Evolutionary conservation across 2,888 invertebrate genomes (phyloP).

Genomic region (Ormyrus labotus): DNA sequence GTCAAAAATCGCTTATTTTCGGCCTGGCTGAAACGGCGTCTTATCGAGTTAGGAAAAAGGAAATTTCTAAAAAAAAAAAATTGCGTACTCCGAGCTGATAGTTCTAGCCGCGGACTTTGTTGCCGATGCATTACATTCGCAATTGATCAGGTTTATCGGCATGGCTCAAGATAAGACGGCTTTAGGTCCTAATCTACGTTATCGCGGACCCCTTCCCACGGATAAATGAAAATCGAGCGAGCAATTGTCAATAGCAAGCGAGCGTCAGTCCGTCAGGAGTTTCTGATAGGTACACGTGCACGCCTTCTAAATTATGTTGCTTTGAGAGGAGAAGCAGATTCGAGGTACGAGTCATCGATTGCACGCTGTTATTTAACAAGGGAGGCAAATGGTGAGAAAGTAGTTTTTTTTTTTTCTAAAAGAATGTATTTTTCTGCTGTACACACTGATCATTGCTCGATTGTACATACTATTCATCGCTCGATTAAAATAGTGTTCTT

Average conservation of each 20-base stretch:
- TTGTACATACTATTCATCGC: not conserved
- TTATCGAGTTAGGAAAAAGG: no score
- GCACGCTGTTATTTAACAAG: constrained; percentile 4
- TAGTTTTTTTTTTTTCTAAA: no score
- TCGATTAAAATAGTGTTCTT: not conserved
- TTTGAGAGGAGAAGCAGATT: not conserved
- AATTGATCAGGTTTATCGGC: not conserved
- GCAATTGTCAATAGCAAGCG: constrained; percentile 23
- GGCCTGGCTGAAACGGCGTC: no score
- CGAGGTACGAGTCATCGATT: not conserved
- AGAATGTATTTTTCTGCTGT: no score
- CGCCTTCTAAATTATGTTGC: not conserved
- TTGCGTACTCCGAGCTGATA: no score
- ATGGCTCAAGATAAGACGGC: constrained; percentile 17
- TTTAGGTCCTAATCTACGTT: constrained; percentile 41
- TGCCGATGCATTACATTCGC: no score
- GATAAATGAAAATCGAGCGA: constrained; percentile 28
- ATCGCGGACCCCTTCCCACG: constrained; percentile 35
- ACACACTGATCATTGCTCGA: no score
- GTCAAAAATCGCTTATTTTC: no score
- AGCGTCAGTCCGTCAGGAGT: constrained; percentile 36
- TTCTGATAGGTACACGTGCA: constrained; percentile 19
- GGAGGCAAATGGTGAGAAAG: constrained; percentile 40
- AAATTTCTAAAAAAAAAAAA: no score
- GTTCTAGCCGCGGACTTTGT: no score